A percentile compares a stretch with the other conserved stretches of the same genome.
These are phyloP conservation scores for Cotesia vestalis DNA, from an alignment of 1,140 invertebrate genomes.

Conservation along the genomic window DNA sequence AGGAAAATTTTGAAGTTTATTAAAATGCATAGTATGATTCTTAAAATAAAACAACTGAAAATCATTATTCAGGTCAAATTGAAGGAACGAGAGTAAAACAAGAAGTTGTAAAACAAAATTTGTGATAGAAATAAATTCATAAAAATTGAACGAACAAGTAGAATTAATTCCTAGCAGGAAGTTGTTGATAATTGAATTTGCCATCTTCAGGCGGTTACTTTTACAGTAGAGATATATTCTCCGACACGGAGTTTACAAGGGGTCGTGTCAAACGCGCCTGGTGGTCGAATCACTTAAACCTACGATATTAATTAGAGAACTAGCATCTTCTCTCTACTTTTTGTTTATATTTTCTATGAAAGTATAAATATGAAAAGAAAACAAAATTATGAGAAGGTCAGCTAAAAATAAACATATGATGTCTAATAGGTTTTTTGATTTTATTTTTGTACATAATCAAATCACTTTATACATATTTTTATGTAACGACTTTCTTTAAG, in stretches of 20 bases:
- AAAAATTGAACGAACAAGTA: constrained; percentile 37
- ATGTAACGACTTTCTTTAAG: no score
- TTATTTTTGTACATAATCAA: no score
- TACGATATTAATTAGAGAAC: constrained; percentile 53
- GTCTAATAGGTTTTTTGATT: no score
- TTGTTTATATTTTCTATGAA: no score
- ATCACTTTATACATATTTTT: no score
- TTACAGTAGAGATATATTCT: constrained; percentile 44
- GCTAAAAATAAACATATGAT: no score
- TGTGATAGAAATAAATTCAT: not conserved
- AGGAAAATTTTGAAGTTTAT: not conserved
- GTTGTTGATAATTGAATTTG: constrained; percentile 50
- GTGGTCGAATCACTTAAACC: constrained; percentile 38
- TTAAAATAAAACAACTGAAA: not conserved
- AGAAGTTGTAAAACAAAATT: constrained; percentile 9
- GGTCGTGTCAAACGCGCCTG: constrained; percentile 36
- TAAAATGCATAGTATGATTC: not conserved
- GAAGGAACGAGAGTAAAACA: constrained; percentile 2
- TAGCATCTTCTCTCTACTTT: constrained; percentile 45
- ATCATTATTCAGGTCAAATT: no score
- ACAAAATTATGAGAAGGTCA: no score
- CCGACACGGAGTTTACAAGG: constrained; percentile 46
- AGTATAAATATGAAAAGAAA: not conserved
- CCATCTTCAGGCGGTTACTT: constrained; percentile 48
- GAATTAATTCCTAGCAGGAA: constrained; percentile 50